phyloP scores from a whole-genome alignment of 2,888 invertebrate species.

The Agapostemon virescens region DNA sequence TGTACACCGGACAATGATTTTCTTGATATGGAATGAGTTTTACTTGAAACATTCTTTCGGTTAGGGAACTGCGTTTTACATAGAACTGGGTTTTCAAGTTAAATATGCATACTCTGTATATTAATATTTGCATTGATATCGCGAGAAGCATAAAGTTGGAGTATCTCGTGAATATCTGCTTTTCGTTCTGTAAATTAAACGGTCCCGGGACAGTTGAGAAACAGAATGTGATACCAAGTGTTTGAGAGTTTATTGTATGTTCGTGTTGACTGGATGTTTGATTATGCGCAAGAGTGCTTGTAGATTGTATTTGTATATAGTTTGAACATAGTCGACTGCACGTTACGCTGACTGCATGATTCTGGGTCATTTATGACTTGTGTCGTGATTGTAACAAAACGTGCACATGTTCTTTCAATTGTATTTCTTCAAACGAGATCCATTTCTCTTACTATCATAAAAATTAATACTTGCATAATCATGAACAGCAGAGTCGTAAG shows the following conservation, averaged over 20 bases:
- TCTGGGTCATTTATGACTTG: not conserved
- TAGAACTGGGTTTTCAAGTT: not conserved
- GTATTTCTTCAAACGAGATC: not conserved
- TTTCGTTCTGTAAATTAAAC: not conserved
- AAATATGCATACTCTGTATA: not conserved
- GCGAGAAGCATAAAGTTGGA: not conserved
- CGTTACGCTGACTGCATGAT: not conserved
- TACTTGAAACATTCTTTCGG: not conserved
- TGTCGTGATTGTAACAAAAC: not conserved
- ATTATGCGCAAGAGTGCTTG: not conserved
- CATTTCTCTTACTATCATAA: not conserved
- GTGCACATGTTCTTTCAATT: not conserved
- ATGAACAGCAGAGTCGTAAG: no score
- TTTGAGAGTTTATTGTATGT: not conserved
- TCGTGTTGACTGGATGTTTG: conserved; percentile 1
- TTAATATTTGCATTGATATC: not conserved
- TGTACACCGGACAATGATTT: not conserved
- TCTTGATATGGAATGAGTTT: not conserved
- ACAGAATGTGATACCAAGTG: conserved; percentile 2
- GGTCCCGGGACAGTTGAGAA: not conserved
- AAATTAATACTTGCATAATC: no score
- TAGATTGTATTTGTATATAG: not conserved
- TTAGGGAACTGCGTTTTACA: not conserved
- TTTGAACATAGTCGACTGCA: not conserved
- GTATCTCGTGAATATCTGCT: not conserved